Evolutionary conservation across 2,888 invertebrate species (phyloP), one percentile per base, ranked within the genome.

Genomic region (Sphaeridia pumilis): DNA sequence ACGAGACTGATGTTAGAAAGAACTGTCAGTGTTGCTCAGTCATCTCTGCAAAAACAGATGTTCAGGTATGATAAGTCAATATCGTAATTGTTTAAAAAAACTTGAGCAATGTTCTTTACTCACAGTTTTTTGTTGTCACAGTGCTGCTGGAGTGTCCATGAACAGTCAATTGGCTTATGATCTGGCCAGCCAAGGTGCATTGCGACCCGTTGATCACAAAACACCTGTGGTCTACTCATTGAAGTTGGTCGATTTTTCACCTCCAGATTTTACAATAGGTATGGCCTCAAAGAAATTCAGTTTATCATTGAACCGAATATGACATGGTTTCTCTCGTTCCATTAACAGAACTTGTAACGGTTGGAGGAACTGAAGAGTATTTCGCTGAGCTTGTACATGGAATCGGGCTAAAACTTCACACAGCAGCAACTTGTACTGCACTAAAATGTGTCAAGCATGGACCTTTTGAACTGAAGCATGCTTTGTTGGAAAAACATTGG

Each of bases 101-200:
- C n/a, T n/a, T n/a, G n/a, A n/a, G n/a, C n/a, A n/a, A n/a, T n/a
- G n/a, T n/a, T n/a, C n/a, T n/a, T n/a, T n/a, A n/a, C n/a, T n/a
- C n/a, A n/a, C n/a, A n/a, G n/a, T n/a, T n/a, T n/a, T n/a, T n/a
- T n/a, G n/a, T 17, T 38, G 7, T 7, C 7, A 31, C 7, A 31
- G 31, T 31, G 31, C 31, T 31, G 7, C 80, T 62, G 90, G 90
- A 24, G 78, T 94, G 0, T 82, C 87, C 68, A 75, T 86, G 57
- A 81, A 87, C 66, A 87, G 87, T 36, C 87, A 95, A 71, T 79
- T 83, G 41, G 90, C 90, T 10, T 97, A 88, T 70, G 88, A 95
- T 54, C 67, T 95, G 54, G 93, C 93, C 5, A 74, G 79, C 1
- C 74, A 82, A 69, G 95, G 97, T 0, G 75, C 83, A 0, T 76